phyloP scores from a whole-genome alignment of 2,888 invertebrate genomes.

The Zaprionus obscuricornis region DNA sequence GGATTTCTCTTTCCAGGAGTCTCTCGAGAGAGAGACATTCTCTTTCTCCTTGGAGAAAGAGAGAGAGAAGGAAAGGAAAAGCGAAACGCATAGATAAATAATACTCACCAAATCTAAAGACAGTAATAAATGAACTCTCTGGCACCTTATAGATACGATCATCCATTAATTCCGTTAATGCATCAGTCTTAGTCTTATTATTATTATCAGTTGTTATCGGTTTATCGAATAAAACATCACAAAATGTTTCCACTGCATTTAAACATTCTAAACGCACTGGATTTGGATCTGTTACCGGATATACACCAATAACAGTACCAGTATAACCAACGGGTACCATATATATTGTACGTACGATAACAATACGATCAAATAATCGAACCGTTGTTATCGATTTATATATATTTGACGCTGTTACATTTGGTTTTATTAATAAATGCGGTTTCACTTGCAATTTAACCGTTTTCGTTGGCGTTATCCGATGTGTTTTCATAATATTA shows the following conservation, averaged over 20 bases:
- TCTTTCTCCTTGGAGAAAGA: too few relatives aligned
- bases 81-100: background rate
- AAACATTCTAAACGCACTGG: conserved; percentile 85
- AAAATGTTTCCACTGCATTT: conserved; percentile 86
- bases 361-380: conserved; percentile 91
- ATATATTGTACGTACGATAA: conserved; percentile 89
- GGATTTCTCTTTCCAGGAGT: too few relatives aligned
- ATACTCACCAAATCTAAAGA: conserved; percentile 61
- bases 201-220: too few relatives aligned
- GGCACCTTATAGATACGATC: conserved; percentile 84
- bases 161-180: too few relatives aligned
- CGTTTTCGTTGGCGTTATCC: conserved; percentile 84
- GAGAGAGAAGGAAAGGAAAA: background rate
- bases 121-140: conserved; percentile 81
- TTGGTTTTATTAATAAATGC: conserved; percentile 86
- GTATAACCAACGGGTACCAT: conserved; percentile 91
- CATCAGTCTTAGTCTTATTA: too few relatives aligned
- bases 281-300: conserved; percentile 81
- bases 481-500: too few relatives aligned
- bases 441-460: conserved; percentile 91
- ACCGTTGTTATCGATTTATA: conserved; percentile 64
- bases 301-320: conserved; percentile 93
- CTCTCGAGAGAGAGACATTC: too few relatives aligned
- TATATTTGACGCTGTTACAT: conserved; percentile 84
- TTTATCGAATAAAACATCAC: conserved; percentile 92